Evolutionary conservation across 2,113 vertebrate species (phyloP), one percentile per base, ranked within the genome.

Genomic region (Donacobius atricapilla): DNA sequence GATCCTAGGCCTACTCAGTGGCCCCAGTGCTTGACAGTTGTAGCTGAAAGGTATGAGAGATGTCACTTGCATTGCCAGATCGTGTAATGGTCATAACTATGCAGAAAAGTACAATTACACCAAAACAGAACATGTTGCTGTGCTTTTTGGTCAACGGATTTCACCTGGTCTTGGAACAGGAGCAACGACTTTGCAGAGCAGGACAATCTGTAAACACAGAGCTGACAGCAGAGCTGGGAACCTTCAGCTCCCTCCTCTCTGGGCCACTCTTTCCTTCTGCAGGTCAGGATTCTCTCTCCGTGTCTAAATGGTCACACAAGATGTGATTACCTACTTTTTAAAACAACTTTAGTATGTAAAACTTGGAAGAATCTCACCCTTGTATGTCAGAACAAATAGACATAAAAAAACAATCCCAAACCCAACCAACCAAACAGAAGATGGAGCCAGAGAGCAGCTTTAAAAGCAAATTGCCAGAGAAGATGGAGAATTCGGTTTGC

Each of bases 361-460:
- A 60, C 37, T 76, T 57, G 13, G 56, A 51, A 56, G 44, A 83
- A 48, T 45, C 64, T 90, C 39, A 44, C 17, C 22, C 12, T 7
- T 24, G 8, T 22, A 16, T 15, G 44, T 21, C 10, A 11, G 75
- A 68, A 61, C 30, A 71, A 72, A 45, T 7, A 80, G 9, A n/a
- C 5, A n/a, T 19, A 45, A 45, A 71, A 68, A 81, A 18, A 7
- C 40, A 66, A 23, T 28, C 25, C 47, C 63, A 60, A 47, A 39
- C 22, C 68, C 40, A 79, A 48, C 5, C 37, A 71, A 47, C 10
- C 21, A 64, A 95, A 80, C 96, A 87, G 95, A 42, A 96, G 96
- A 94, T 96, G 96, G 96, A 92, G 96, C 94, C 94, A 97, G 90
- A 97, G 96, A 96, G 96, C 86, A 90, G 89, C 53, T 82, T 96